Evolutionary conservation across 2,797 vertebrate genomes (phyloP).

Genomic region (Myripristis murdjan): DNA sequence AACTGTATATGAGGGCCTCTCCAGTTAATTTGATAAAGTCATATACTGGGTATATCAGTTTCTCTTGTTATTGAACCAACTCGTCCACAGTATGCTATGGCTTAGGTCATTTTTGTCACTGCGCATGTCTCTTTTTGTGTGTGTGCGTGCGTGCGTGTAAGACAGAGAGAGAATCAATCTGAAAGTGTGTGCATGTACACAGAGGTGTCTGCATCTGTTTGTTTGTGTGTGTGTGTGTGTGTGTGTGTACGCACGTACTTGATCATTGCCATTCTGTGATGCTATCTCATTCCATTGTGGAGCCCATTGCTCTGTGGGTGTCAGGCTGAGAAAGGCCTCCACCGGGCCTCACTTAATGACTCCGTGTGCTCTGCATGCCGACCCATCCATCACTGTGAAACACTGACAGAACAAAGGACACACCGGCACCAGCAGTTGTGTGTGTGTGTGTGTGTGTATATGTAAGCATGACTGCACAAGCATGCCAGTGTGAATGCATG

Average conservation of each 20-base stretch:
- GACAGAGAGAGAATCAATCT: no score
- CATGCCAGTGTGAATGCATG: conserved; percentile 12
- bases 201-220: conserved; percentile 31
- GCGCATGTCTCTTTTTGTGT: conserved; percentile 23
- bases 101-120: conserved; percentile 18
- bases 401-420: conserved; percentile 67
- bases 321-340: conserved; percentile 41
- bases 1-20: background rate
- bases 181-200: background rate
- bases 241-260: conserved; percentile 33
- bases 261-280: conserved; percentile 37
- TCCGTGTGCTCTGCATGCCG: conserved; percentile 40
- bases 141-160: background rate
- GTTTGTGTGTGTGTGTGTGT: conserved; percentile 21
- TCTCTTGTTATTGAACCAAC: conserved; percentile 25
- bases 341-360: conserved; percentile 61
- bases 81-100: conserved; percentile 1
- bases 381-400: conserved; percentile 74
- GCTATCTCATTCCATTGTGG: conserved; percentile 53
- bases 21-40: background rate
- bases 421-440: conserved; percentile 2
- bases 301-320: conserved; percentile 54
- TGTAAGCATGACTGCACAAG: conserved; percentile 1
- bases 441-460: conserved; percentile 14
- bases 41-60: background rate